Percentiles rank a stretch among this genome's conserved stretches.
These are phyloP conservation scores for Sinopyrophorus schimmeli DNA, from an alignment of 2,888 invertebrate species.

Conservation along the genomic window DNA sequence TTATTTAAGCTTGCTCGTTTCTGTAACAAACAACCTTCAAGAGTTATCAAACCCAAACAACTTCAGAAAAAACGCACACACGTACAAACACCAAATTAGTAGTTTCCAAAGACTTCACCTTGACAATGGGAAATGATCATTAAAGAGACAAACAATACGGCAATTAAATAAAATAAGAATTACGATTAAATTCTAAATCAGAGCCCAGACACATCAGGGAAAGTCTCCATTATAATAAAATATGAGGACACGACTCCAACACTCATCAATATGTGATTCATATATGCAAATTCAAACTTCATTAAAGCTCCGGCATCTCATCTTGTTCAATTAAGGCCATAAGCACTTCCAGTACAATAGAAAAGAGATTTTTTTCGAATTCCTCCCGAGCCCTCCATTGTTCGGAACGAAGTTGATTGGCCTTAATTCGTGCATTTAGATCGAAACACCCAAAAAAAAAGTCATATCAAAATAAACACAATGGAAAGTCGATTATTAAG, in stretches of 20 bases:
- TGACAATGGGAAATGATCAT: conserved; percentile 9
- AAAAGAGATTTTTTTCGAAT: too few species aligned
- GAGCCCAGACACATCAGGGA: conserved; percentile 1
- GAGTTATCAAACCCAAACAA: too few species aligned
- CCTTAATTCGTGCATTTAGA: too few species aligned
- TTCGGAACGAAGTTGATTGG: too few species aligned
- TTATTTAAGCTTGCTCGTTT: too few species aligned
- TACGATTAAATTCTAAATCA: background rate
- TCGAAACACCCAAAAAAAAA: too few species aligned
- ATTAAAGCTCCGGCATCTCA: conserved; percentile 10
- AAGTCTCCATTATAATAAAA: background rate
- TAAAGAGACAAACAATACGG: conserved; percentile 2
- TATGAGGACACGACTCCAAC: background rate
- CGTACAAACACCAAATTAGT: too few species aligned
- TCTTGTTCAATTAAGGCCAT: conserved; percentile 15
- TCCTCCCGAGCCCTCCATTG: too few species aligned
- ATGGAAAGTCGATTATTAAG: too few species aligned
- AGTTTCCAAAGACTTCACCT: conserved; percentile 8
- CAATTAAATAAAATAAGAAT: conserved; percentile 4
- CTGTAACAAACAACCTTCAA: too few species aligned
- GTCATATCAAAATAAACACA: too few species aligned
- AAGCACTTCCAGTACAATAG: background rate
- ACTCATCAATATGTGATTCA: conserved; percentile 15
- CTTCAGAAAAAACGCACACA: too few species aligned
- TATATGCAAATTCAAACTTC: conserved; percentile 17